A percentile compares a stretch with the other conserved stretches of the same genome.
Evolutionary conservation across 2,113 vertebrate species (phyloP).

Genomic region (Carassius gibelio): DNA sequence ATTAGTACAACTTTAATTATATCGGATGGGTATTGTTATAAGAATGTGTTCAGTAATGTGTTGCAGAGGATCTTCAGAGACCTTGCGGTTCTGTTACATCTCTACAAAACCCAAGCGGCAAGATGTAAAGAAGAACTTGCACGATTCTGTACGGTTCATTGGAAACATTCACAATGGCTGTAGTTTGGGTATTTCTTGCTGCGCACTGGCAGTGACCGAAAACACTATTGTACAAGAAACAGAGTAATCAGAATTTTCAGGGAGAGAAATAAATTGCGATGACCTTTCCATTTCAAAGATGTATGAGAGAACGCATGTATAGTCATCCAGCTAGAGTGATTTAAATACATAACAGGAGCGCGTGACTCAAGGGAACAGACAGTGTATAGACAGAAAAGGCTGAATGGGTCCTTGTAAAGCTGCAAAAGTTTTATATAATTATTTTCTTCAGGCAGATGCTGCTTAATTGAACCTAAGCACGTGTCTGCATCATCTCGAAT

Average conservation of each 20-base stretch:
- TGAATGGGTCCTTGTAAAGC: constrained; percentile 7
- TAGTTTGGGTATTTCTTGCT: not conserved
- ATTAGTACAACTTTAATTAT: not conserved
- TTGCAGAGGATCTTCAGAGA: constrained; percentile 16
- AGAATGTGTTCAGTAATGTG: not conserved
- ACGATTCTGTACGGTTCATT: not conserved
- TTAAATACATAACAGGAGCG: not conserved
- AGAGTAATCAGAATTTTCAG: constrained; percentile 9
- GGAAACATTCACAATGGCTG: not conserved
- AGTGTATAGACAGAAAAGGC: not conserved
- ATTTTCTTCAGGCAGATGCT: constrained; percentile 33
- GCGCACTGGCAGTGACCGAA: not conserved
- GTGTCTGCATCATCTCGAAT: constrained; percentile 12
- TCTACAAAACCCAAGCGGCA: not conserved
- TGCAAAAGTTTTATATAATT: constrained; percentile 10
- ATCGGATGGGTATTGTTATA: not conserved
- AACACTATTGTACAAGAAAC: constrained; percentile 8
- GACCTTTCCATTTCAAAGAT: constrained; percentile 35
- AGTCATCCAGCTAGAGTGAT: not conserved
- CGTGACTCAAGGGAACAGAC: not conserved
- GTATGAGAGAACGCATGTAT: not conserved
- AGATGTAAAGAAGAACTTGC: constrained; percentile 16
- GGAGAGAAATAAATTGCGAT: constrained; percentile 35
- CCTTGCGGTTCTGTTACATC: not conserved
- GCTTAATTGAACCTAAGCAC: constrained; percentile 29